phyloP scores from a whole-genome alignment of 1,140 invertebrate genomes.

The Apolygus lucorum region DNA sequence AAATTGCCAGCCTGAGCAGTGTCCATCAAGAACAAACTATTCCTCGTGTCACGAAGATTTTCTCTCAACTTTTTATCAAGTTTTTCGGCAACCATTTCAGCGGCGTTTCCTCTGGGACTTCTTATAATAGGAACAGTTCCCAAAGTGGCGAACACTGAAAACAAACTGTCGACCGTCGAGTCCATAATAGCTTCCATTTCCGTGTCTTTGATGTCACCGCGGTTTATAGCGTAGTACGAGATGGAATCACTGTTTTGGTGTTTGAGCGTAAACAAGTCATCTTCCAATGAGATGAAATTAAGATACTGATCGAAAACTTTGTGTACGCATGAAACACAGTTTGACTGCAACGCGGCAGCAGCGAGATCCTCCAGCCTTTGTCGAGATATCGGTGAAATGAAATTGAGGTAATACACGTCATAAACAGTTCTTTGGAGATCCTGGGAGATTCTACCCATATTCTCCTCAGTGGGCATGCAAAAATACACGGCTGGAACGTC shows the following conservation, averaged over 20 bases:
- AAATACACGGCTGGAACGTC: constrained; percentile 99
- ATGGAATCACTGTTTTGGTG: constrained; percentile 84
- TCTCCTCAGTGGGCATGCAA: constrained; percentile 94
- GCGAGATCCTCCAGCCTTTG: constrained; percentile 95
- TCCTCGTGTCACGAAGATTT: constrained; percentile 91
- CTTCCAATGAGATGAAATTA: constrained; percentile 97
- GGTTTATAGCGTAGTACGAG: constrained; percentile 94
- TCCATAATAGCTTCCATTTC: constrained; percentile 95
- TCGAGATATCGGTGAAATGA: constrained; percentile 90
- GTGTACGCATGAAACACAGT: constrained; percentile 80
- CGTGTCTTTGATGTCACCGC: constrained; percentile 86
- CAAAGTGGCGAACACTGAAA: constrained; percentile 94
- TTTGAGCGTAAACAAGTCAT: constrained; percentile 91
- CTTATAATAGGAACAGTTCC: constrained; percentile 91
- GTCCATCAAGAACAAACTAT: constrained; percentile 89
- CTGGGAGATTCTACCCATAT: constrained; percentile 86
- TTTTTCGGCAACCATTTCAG: constrained; percentile 95
- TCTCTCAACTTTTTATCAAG: constrained; percentile 95
- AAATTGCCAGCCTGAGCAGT: constrained; percentile 61
- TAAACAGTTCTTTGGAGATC: constrained; percentile 88
- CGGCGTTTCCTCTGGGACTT: constrained; percentile 90
- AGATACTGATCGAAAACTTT: constrained; percentile 97
- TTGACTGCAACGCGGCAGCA: constrained; percentile 76
- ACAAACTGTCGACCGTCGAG: constrained; percentile 89
- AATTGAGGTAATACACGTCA: constrained; percentile 94